phyloP scores from a whole-genome alignment of 2,888 invertebrate genomes.

The Volucella inanis region DNA sequence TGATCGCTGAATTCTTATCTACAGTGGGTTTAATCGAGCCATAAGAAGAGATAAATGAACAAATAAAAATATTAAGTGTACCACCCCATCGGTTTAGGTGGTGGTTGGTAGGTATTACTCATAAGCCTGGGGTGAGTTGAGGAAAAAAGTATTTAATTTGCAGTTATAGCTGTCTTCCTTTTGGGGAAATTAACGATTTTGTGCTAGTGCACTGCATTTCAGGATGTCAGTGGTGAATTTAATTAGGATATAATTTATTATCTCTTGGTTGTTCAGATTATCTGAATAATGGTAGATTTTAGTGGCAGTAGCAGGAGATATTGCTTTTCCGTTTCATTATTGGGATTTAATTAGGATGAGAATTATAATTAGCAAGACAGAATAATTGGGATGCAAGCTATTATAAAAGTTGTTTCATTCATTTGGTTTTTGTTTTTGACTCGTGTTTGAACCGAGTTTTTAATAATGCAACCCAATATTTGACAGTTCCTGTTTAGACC shows the following conservation, averaged over 20 bases:
- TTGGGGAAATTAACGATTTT: conserved; percentile 47
- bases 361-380: too few species aligned
- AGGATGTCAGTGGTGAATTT: conserved; percentile 63
- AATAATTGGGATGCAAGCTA: too few species aligned
- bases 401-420: too few species aligned
- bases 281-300: background rate
- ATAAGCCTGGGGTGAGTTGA: conserved; percentile 12
- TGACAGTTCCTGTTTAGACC: too few species aligned
- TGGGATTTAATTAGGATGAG: too few species aligned
- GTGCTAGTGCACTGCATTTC: conserved; percentile 9
- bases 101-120: background rate
- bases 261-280: conserved; percentile 31
- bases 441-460: too few species aligned
- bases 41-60: conserved; percentile 54
- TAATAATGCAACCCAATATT: too few species aligned
- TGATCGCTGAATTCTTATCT: background rate
- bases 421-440: too few species aligned
- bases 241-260: conserved; percentile 69
- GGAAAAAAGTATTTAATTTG: conserved; percentile 30
- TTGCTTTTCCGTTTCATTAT: too few species aligned
- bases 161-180: conserved; percentile 38
- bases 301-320: too few species aligned
- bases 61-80: conserved; percentile 42
- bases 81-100: conserved; percentile 44
- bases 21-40: conserved; percentile 20